Evolutionary conservation across 1,140 invertebrate species (phyloP).

Genomic region (Popillia japonica): DNA sequence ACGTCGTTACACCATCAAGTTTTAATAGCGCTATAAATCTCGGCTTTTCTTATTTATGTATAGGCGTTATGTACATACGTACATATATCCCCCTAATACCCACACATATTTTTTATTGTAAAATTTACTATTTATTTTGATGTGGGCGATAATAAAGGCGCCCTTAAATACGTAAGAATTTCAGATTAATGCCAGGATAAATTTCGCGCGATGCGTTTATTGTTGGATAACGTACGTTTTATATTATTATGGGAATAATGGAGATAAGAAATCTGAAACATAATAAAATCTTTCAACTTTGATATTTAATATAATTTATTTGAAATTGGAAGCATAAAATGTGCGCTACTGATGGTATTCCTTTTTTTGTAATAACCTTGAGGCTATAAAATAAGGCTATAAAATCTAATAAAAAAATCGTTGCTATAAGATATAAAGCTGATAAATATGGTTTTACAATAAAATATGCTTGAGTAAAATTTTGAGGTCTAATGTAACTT

Average conservation of each 20-base stretch:
- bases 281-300: not conserved
- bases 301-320: not conserved
- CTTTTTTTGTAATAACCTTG: no score
- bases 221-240: not conserved
- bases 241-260: not conserved
- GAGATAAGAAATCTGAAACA: not conserved
- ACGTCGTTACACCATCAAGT: not conserved
- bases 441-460: no score
- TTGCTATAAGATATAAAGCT: no score
- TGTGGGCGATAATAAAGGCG: not conserved
- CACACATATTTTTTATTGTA: not conserved
- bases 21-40: conserved; percentile 7
- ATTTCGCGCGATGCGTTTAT: not conserved
- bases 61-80: not conserved
- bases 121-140: not conserved
- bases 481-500: no score
- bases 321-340: not conserved
- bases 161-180: not conserved
- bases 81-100: not conserved
- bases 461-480: no score
- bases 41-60: not conserved
- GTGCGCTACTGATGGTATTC: no score
- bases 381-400: no score
- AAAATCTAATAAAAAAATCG: no score
- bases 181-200: not conserved